Conservation (phyloP, 2,113 vertebrate genomes). For the Crocuta crocuta region DNA sequence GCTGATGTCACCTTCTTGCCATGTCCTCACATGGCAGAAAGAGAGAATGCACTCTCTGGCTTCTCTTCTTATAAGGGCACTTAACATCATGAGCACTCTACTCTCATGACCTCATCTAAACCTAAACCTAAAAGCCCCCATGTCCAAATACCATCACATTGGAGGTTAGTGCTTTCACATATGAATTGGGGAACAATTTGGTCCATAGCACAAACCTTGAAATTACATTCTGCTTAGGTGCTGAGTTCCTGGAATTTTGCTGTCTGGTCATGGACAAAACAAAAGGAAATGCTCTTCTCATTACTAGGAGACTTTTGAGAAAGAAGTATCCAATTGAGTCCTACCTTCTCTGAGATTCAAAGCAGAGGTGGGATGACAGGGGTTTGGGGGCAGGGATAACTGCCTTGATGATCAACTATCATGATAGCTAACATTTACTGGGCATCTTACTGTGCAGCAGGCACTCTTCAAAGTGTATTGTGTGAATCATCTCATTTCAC, state of each 20-base stretch:
- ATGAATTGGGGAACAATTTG: background rate
- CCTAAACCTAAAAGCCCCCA: background rate
- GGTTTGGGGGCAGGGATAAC: background rate
- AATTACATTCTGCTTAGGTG: background rate
- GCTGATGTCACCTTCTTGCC: background rate
- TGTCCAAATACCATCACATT: background rate
- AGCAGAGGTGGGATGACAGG: background rate
- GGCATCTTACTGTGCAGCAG: background rate
- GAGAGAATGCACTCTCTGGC: background rate
- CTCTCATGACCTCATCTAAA: background rate
- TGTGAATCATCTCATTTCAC: background rate
- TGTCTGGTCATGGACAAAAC: background rate
- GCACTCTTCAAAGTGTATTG: background rate
- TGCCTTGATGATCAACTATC: background rate
- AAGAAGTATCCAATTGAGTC: background rate
- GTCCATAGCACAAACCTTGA: background rate
- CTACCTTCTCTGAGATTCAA: background rate
- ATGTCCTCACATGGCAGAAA: background rate
- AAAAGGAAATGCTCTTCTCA: background rate
- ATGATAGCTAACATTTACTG: background rate
- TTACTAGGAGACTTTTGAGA: background rate
- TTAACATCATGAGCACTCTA: background rate
- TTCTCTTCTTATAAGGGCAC: background rate
- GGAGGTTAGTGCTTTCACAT: background rate
- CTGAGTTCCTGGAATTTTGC: conserved; percentile 4